Evolutionary conservation across 92 coral and sea anemone species (phyloP).

Genomic region (Bergia puertoricense): DNA sequence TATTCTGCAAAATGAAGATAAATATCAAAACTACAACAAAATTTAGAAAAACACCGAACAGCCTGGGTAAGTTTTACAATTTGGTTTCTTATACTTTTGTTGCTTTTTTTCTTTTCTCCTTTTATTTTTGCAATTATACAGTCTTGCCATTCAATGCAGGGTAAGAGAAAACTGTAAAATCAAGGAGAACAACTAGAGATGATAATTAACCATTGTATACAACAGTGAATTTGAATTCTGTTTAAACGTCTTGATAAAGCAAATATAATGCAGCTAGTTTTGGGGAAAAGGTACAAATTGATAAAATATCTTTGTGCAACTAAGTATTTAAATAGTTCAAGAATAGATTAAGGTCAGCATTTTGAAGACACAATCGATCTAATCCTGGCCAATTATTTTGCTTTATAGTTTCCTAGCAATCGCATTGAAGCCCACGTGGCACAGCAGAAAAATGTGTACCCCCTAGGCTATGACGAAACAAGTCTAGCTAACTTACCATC

Average conservation of each 20-base stretch:
- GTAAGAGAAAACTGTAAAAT: background rate
- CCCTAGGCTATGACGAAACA: constrained; percentile 15
- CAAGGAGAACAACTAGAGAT: background rate
- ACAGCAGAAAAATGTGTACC: constrained; percentile 8
- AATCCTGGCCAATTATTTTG: constrained; percentile 17
- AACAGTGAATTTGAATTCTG: background rate
- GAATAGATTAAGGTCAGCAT: background rate
- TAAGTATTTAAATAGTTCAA: background rate
- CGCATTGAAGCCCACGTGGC: background rate
- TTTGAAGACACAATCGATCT: background rate
- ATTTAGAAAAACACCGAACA: background rate
- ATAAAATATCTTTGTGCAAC: background rate
- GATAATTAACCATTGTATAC: too few species aligned
- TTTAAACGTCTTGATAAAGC: background rate
- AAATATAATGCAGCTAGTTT: background rate
- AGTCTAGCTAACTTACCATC: background rate
- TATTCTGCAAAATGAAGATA: background rate
- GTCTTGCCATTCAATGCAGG: background rate
- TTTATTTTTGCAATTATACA: background rate
- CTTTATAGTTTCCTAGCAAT: constrained; percentile 5
- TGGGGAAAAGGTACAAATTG: background rate
- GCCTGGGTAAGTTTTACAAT: background rate
- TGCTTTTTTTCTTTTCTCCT: background rate
- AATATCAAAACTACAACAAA: too few species aligned
- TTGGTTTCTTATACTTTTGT: background rate